phyloP scores from a whole-genome alignment of 2,888 invertebrate genomes.

The Xanthorhoe spadicearia region DNA sequence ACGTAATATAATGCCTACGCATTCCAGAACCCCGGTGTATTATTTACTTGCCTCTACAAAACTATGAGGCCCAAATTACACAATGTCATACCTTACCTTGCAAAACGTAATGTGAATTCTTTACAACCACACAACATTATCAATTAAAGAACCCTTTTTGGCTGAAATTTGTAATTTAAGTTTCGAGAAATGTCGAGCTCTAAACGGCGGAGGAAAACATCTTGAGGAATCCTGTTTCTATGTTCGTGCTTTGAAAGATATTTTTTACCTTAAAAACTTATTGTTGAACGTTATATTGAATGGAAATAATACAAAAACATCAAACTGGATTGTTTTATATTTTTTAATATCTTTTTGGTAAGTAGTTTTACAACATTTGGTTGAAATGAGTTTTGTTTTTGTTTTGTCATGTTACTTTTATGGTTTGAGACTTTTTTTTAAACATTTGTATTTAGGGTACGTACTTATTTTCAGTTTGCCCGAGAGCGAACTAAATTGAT shows the following conservation, averaged over 20 bases:
- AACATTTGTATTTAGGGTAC: background rate
- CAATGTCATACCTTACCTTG: constrained; percentile 2
- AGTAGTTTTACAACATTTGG: no score
- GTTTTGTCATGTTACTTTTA: background rate
- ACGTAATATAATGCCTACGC: background rate
- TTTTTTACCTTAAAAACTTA: no score
- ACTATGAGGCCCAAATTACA: constrained; percentile 19
- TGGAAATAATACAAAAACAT: no score
- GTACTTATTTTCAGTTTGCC: constrained; percentile 5
- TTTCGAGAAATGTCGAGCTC: no score
- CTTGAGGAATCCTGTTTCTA: no score
- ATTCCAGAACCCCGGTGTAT: background rate
- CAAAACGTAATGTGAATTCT: background rate
- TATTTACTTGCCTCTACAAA: constrained; percentile 26
- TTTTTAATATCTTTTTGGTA: no score
- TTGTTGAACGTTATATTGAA: no score
- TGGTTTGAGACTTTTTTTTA: no score
- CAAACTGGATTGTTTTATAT: no score
- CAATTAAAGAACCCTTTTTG: background rate
- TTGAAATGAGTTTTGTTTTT: background rate
- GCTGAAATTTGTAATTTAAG: background rate
- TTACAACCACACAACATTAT: background rate
- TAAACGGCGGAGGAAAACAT: no score
- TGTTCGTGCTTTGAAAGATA: no score
- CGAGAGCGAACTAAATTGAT: constrained; percentile 19